These are phyloP conservation scores for Sebastes iracundus DNA, from an alignment of 2,797 vertebrate species.

Conservation along the genomic window DNA sequence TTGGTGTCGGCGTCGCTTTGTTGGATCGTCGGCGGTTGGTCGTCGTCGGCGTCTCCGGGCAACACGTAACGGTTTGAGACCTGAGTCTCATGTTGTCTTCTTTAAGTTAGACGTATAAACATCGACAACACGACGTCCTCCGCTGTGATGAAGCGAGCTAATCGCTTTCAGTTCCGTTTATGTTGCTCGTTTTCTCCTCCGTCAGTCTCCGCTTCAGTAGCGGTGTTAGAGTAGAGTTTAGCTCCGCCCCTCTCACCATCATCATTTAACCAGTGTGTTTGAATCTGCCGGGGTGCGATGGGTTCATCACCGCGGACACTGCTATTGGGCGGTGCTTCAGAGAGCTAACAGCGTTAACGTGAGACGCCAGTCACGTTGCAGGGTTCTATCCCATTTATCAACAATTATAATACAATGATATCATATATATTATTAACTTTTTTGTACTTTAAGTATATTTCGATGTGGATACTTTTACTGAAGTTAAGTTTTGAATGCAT, in stretches of 20 bases:
- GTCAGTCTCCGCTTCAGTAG: background rate
- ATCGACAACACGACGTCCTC: background rate
- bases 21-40: constrained; percentile 19
- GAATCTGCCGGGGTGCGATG: constrained; percentile 69
- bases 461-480: too few species aligned
- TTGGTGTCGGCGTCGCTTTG: constrained; percentile 33
- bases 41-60: constrained; percentile 42
- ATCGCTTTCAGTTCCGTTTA: background rate
- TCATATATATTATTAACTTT: too few species aligned
- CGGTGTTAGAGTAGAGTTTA: background rate
- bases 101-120: background rate
- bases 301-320: constrained; percentile 36
- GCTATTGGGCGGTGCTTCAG: constrained; percentile 64
- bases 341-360: constrained; percentile 34
- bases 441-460: too few species aligned
- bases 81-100: constrained; percentile 77
- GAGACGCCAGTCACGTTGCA: constrained; percentile 61
- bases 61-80: constrained; percentile 54
- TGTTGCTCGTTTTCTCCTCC: background rate
- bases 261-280: constrained; percentile 32
- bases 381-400: too few species aligned
- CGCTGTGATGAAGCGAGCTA: too few species aligned
- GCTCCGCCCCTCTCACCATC: constrained; percentile 36
- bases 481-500: too few species aligned
- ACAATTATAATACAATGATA: too few species aligned